These are phyloP conservation scores for Cephalopachus bancanus DNA, from an alignment of 2,797 vertebrate genomes.

Conservation along the genomic window DNA sequence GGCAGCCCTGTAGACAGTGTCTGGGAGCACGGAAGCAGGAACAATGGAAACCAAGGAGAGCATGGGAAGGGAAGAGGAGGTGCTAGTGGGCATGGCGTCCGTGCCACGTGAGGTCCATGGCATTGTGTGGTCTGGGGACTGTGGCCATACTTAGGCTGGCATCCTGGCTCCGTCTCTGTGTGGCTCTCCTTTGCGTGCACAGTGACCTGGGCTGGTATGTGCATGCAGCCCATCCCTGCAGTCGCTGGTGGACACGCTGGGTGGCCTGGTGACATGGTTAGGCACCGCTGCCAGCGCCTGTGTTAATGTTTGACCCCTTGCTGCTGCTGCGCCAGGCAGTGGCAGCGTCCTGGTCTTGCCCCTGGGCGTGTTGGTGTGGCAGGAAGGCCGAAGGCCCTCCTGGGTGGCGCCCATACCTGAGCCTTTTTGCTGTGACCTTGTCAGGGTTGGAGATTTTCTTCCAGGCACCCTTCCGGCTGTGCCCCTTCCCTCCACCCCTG, in stretches of 20 bases:
- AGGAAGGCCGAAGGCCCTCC: not conserved
- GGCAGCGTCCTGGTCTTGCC: not conserved
- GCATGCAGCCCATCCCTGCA: not conserved
- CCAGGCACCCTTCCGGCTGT: not conserved
- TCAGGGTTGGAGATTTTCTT: not conserved
- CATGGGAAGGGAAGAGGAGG: not conserved
- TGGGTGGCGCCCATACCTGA: too few species aligned
- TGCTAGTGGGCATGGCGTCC: not conserved
- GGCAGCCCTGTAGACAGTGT: not conserved
- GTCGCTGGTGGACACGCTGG: fast-evolving
- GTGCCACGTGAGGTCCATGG: fast-evolving
- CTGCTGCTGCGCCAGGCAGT: not conserved
- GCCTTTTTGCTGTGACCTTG: not conserved
- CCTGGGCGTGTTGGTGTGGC: not conserved
- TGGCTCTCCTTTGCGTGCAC: not conserved
- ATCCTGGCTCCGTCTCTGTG: not conserved
- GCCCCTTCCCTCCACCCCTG: not conserved
- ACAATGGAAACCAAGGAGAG: not conserved
- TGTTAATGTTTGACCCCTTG: not conserved
- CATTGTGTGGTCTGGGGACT: not conserved
- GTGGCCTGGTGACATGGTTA: too few species aligned
- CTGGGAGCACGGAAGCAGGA: not conserved
- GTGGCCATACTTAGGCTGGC: fast-evolving
- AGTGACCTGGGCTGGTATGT: not conserved
- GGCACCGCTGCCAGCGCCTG: not conserved